Base-by-base conservation (phyloP, 2,888 invertebrate species). In the Metellina segmentata region DNA sequence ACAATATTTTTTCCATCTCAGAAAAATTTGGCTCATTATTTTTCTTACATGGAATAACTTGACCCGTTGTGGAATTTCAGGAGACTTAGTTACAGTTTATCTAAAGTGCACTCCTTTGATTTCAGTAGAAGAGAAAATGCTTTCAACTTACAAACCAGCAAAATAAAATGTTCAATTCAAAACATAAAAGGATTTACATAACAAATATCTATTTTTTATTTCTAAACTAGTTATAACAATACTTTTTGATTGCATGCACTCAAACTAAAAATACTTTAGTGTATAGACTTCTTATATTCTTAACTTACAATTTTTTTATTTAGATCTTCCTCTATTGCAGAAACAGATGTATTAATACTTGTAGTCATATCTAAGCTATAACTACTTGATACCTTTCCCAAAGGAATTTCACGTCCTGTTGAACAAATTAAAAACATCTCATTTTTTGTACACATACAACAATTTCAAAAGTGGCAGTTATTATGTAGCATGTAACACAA, bases 301-400 rank as follows among this genome's bases (percentile, higher is more conserved):
- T 72, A 61, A 75, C 90, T 90, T 81, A 85, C 90, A 79, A 79
- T 85, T 81, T 85, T 90, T 85, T 90, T 90, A 61, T n/a, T 72
- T 20, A 85, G 49, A 34, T 90, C 85, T 51, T 90, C 90, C n/a
- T 85, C 81, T 69, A 90, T 74, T 61, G 90, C 72, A 70, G 81
- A 81, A 72, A 90, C 81, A 72, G 85, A 79, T 20, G 79, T 85
- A 81, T 83, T 83, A 77, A 83, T 82, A 89, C 77, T 71, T 81
- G 89, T 52, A 71, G 77, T 70, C 52, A 82, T 77, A 78, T 89
- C 89, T 53, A 85, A 85, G 79, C 72, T 90, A 78, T 85, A 77
- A 78, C 81, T 86, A 81, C 85, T 86, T 74, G 81, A 78, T 69
- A 90, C 77, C 13, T 86, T 81, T 61, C 78, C 90, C 85, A 90